These are phyloP conservation scores for Metridium senile DNA, from an alignment of 92 coral and sea anemone species.

Conservation along the genomic window DNA sequence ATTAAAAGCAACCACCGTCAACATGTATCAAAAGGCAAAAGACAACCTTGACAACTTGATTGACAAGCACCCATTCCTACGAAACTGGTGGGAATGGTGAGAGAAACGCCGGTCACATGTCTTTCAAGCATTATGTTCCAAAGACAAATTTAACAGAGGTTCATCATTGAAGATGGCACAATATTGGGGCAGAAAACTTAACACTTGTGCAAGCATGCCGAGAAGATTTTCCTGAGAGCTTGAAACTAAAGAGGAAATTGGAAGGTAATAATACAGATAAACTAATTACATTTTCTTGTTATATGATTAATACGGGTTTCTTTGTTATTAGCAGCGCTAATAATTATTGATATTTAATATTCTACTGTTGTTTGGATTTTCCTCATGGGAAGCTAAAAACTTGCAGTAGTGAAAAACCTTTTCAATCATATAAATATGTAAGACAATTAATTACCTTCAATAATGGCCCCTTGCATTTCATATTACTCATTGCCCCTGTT, in stretches of 20 bases:
- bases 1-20: conserved; percentile 38
- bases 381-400: too few species aligned
- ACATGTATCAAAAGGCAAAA: conserved; percentile 64
- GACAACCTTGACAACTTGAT: conserved; percentile 42
- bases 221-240: conserved; percentile 54
- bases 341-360: not conserved
- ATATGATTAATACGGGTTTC: not conserved
- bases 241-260: conserved; percentile 42
- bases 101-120: conserved; percentile 46
- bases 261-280: not conserved
- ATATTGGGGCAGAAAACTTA: conserved; percentile 52
- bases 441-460: not conserved
- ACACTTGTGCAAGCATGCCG: conserved; percentile 55
- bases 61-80: conserved; percentile 42
- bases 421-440: not conserved
- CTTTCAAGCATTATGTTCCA: conserved; percentile 38
- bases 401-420: not conserved
- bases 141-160: conserved; percentile 56
- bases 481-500: too few species aligned
- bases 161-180: conserved; percentile 62
- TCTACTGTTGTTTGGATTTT: too few species aligned
- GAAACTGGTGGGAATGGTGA: conserved; percentile 66
- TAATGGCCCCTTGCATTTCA: not conserved
- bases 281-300: not conserved
- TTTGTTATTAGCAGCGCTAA: not conserved